Evolutionary conservation across 2,888 invertebrate species (phyloP).

Genomic region (Synanthedon andrenaeformis): DNA sequence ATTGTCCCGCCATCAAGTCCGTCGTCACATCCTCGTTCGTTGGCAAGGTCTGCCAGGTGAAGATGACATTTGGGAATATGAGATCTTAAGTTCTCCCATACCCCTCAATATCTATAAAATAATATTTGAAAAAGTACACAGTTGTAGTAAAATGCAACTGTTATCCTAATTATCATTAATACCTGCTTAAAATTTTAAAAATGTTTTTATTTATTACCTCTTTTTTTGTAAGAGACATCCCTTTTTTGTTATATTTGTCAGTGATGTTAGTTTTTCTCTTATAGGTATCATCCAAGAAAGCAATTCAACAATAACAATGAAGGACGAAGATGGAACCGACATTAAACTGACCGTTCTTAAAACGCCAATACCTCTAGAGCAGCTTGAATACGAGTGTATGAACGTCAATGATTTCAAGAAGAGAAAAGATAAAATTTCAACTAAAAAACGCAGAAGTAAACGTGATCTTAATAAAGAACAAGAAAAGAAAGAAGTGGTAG

Average conservation of each 20-base stretch:
- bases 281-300: slow-evolving; percentile 42
- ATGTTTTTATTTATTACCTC: no score
- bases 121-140: no score
- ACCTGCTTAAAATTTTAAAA: no score
- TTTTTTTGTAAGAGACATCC: no score
- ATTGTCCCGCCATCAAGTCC: no score
- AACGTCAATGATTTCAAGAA: not conserved
- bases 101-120: no score
- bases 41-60: no score
- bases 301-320: slow-evolving; percentile 32
- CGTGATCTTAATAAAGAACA: not conserved
- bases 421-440: not conserved
- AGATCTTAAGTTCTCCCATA: no score
- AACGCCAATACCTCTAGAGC: slow-evolving; percentile 31
- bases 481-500: not conserved
- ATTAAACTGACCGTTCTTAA: slow-evolving; percentile 33
- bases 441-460: not conserved
- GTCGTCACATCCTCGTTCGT: no score
- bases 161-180: no score
- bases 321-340: slow-evolving; percentile 33
- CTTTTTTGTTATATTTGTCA: not conserved
- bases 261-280: slow-evolving; percentile 25
- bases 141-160: no score
- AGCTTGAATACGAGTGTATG: slow-evolving; percentile 23
- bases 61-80: no score